Conservation (phyloP, 1,140 invertebrate genomes). For the Dryas iulia region DNA sequence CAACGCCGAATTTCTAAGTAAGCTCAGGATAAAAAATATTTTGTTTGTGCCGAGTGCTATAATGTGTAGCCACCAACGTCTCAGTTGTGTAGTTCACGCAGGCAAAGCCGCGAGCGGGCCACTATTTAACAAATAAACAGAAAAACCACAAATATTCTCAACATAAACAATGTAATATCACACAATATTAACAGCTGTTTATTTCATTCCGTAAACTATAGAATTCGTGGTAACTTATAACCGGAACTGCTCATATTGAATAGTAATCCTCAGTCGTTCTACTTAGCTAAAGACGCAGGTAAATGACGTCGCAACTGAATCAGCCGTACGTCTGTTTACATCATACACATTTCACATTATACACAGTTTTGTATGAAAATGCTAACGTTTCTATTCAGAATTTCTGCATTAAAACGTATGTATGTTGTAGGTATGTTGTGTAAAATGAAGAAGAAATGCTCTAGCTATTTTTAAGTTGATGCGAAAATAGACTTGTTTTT, state of each 20-base stretch:
- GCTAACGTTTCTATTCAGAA: slow-evolving; percentile 14
- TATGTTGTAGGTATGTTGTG: background rate
- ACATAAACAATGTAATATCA: too few species aligned
- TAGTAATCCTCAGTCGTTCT: slow-evolving; percentile 18
- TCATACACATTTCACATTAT: slow-evolving; percentile 15
- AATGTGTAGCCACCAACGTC: too few species aligned
- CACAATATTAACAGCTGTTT: too few species aligned
- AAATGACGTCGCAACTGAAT: slow-evolving; percentile 20
- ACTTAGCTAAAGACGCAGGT: slow-evolving; percentile 14
- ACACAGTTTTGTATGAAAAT: slow-evolving; percentile 11
- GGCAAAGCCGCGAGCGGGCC: too few species aligned
- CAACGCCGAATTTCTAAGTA: too few species aligned
- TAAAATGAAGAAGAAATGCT: background rate
- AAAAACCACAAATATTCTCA: too few species aligned
- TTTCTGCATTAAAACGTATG: slow-evolving; percentile 8
- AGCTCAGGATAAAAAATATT: too few species aligned
- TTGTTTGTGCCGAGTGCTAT: too few species aligned
- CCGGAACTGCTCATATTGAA: slow-evolving; percentile 16
- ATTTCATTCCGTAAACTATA: too few species aligned
- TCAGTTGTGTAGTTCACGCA: too few species aligned
- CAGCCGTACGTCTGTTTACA: slow-evolving; percentile 15
- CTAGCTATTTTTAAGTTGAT: background rate
- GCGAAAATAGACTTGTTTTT: background rate
- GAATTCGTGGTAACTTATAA: too few species aligned
- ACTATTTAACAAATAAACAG: too few species aligned